phyloP scores from a whole-genome alignment of 2,797 vertebrate species.

The Cetoscarus ocellatus region DNA sequence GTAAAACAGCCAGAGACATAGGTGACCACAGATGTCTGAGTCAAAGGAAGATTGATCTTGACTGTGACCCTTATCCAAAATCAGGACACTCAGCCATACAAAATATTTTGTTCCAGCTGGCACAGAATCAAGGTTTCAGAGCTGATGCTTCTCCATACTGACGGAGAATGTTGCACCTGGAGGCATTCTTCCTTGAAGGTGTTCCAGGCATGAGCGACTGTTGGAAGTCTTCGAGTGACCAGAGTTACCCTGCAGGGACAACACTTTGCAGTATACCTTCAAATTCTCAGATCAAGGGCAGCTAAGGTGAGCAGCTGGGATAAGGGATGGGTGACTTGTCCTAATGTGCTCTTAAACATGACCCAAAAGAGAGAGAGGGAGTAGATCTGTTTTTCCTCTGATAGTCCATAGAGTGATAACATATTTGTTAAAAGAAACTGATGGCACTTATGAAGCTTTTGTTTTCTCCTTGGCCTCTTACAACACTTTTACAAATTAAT shows the following conservation, averaged over 20 bases:
- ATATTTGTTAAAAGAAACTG: too few relatives aligned
- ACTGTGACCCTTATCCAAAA: conserved; percentile 4
- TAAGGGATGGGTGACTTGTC: conserved; percentile 17
- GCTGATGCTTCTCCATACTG: conserved; percentile 26
- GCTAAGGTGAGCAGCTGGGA: conserved; percentile 12
- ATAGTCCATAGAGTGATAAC: too few relatives aligned
- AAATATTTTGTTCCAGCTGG: conserved; percentile 11
- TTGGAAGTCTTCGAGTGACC: conserved; percentile 27
- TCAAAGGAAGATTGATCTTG: background rate
- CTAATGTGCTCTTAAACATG: conserved; percentile 11
- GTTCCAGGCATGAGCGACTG: conserved; percentile 38
- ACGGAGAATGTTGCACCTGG: conserved; percentile 24
- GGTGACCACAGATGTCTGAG: background rate
- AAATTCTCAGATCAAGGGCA: conserved; percentile 24
- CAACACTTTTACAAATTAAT: too few relatives aligned
- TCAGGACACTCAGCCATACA: background rate
- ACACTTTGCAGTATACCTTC: conserved; percentile 22
- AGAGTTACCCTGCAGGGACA: conserved; percentile 32
- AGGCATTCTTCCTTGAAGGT: conserved; percentile 28
- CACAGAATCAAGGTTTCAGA: conserved; percentile 6
- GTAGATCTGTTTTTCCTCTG: background rate
- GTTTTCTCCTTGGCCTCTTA: too few relatives aligned
- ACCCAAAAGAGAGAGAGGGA: background rate
- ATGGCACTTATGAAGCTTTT: too few relatives aligned
- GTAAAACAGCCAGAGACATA: background rate